Conservation (phyloP, 2,888 invertebrate genomes). For the Panopea generosa region DNA sequence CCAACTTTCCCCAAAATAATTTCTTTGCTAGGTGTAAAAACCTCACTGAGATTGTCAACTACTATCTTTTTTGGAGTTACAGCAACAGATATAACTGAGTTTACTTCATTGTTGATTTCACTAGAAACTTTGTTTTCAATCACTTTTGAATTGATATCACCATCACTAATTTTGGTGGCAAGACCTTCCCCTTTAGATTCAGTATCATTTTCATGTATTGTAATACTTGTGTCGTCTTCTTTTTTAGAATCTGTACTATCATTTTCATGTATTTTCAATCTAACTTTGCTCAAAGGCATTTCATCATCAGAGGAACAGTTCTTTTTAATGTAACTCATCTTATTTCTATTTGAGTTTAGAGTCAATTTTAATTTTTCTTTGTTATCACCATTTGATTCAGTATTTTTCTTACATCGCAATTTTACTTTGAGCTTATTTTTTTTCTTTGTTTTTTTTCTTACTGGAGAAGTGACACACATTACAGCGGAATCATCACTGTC, state of each 20-base stretch:
- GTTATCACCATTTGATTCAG: neutral
- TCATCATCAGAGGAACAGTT: constrained; percentile 24
- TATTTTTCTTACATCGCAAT: constrained; percentile 8
- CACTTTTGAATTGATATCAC: too few species aligned
- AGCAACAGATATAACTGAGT: neutral
- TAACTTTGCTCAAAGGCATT: constrained; percentile 26
- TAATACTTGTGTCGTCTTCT: neutral
- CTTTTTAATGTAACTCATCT: neutral
- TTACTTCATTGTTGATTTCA: too few species aligned
- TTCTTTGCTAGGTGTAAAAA: constrained; percentile 47
- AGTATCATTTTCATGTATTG: too few species aligned
- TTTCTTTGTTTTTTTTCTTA: neutral
- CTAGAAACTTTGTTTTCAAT: too few species aligned
- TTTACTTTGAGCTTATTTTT: constrained; percentile 34
- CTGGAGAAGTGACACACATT: neutral
- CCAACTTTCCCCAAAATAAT: constrained; percentile 51
- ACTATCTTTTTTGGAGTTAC: constrained; percentile 17
- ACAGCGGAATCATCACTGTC: too few species aligned
- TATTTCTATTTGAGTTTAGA: constrained; percentile 2
- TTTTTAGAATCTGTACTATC: neutral
- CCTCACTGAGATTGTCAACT: neutral
- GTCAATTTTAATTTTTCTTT: constrained; percentile 6
- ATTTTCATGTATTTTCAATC: neutral
- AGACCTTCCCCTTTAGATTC: too few species aligned
- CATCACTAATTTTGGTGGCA: too few species aligned